These are phyloP conservation scores for Nemopilema nomurai DNA, from an alignment of 30 jellyfish, hydroid and myxozoan genomes.

Conservation along the genomic window DNA sequence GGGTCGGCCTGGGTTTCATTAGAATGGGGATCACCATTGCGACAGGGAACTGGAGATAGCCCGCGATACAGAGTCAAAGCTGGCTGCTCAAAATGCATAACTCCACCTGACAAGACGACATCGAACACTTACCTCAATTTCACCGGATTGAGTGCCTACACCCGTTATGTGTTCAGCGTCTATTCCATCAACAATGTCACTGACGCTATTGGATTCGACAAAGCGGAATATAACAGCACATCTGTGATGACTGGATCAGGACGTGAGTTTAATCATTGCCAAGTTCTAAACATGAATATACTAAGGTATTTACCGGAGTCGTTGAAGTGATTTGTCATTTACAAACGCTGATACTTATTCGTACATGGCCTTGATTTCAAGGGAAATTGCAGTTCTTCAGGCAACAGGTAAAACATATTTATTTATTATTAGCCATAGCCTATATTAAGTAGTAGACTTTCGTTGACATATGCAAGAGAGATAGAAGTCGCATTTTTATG, in stretches of 20 bases:
- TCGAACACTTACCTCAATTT: constrained; percentile 1
- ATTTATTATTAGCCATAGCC: too few relatives aligned
- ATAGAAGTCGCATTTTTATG: too few relatives aligned
- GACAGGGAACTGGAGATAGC: constrained; percentile 37
- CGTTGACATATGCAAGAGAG: too few relatives aligned
- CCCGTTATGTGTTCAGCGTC: constrained; percentile 45
- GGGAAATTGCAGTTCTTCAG: too few relatives aligned
- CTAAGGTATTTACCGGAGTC: too few relatives aligned
- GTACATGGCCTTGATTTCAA: too few relatives aligned
- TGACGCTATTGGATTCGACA: constrained; percentile 42
- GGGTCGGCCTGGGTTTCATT: constrained; percentile 25
- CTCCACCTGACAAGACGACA: constrained; percentile 8
- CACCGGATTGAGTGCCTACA: constrained; percentile 44
- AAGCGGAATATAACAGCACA: background rate
- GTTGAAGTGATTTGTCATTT: too few relatives aligned
- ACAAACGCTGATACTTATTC: too few relatives aligned
- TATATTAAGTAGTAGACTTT: too few relatives aligned
- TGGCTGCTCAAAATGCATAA: too few relatives aligned
- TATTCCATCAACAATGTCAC: constrained; percentile 68
- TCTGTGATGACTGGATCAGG: constrained; percentile 69
- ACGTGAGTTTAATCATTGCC: constrained; percentile 44
- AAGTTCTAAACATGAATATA: too few relatives aligned
- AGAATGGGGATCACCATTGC: constrained; percentile 15
- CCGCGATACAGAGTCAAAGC: background rate
- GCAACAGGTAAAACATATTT: too few relatives aligned